Conservation (phyloP, 2,888 invertebrate genomes). For the Phalangium opilio region DNA sequence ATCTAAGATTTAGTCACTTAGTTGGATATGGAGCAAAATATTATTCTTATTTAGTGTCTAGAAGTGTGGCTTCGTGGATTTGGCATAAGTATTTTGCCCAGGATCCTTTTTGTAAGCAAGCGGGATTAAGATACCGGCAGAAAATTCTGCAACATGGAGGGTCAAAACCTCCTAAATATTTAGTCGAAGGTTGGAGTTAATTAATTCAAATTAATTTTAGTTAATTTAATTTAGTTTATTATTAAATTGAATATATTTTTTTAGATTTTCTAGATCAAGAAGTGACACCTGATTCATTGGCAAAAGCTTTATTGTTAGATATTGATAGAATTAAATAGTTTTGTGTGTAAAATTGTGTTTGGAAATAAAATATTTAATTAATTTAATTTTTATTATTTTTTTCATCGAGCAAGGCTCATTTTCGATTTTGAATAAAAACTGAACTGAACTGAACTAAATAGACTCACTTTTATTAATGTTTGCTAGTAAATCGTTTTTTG, state of each 20-base stretch:
- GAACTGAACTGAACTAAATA: too few relatives aligned
- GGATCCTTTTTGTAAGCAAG: slow-evolving; percentile 53
- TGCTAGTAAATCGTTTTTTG: too few relatives aligned
- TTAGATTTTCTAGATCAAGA: slow-evolving; percentile 11
- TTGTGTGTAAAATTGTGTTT: too few relatives aligned
- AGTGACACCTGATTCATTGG: slow-evolving; percentile 12
- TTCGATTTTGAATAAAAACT: too few relatives aligned
- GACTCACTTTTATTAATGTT: too few relatives aligned
- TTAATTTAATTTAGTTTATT: background rate
- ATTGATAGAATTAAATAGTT: slow-evolving; percentile 2
- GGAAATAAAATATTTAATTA: too few relatives aligned
- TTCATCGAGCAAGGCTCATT: too few relatives aligned
- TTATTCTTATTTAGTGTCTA: slow-evolving; percentile 90
- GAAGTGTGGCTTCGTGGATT: slow-evolving; percentile 79
- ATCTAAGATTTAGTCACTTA: slow-evolving; percentile 84
- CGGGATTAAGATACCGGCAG: slow-evolving; percentile 59
- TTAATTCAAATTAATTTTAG: background rate
- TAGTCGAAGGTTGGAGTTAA: slow-evolving; percentile 40
- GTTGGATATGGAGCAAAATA: slow-evolving; percentile 98
- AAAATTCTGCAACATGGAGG: slow-evolving; percentile 76
- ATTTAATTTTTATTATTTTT: too few relatives aligned
- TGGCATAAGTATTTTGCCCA: slow-evolving; percentile 73
- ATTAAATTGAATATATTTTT: background rate
- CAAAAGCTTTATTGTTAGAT: slow-evolving; percentile 13
- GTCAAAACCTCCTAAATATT: slow-evolving; percentile 57